Base-by-base conservation (phyloP, 1,140 invertebrate species). In the Melipona quadrifasciata region DNA sequence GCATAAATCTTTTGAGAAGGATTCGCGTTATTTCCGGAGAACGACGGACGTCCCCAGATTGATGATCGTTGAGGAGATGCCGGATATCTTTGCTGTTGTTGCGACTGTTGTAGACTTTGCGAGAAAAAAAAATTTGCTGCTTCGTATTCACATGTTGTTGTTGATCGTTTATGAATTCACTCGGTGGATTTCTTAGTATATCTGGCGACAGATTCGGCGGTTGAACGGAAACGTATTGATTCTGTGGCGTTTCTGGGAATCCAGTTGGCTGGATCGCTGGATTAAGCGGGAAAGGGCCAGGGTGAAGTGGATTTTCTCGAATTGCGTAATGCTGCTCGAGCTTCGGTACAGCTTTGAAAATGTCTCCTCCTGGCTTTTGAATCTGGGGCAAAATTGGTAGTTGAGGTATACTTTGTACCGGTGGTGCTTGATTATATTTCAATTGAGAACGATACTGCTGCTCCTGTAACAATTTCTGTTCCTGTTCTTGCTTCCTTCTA, bases 301-400 rank as follows among this genome's bases (percentile, higher is more conserved):
- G 94, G 82, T 94, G 93, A 64, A 91, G 91, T 16, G 94, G 94
- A 86, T 95, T 95, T 83, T 95, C 94, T 74, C 93, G 87, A n/a
- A 95, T 93, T 0, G 95, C 90, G 34, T 93, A 96, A 91, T 97
- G 97, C 87, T 97, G 97, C 93, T 97, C 97, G 82, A 96, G 96
- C 94, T 97, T 97, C 14, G 97, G 96, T 79, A 97, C 96, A 53
- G 97, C 96, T 84, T 96, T 96, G n/a, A 97, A 95, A 65, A 97
- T 94, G 93, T 97, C 96, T 24, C 96, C 96, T 8, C 95, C 95
- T 5, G 96, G 95, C 67, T 95, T 96, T 87, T 95, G 94, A 17
- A 93, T 92, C 88, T 94, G 93, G 80, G 91, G 89, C 80, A 91
- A 91, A 14, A 91, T 88, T 51, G 92, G 91, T 72, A 92, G 87